Percentiles rank a stretch among this genome's conserved stretches.
phyloP scores from a whole-genome alignment of 2,888 invertebrate species.

The Synanthedon andrenaeformis region DNA sequence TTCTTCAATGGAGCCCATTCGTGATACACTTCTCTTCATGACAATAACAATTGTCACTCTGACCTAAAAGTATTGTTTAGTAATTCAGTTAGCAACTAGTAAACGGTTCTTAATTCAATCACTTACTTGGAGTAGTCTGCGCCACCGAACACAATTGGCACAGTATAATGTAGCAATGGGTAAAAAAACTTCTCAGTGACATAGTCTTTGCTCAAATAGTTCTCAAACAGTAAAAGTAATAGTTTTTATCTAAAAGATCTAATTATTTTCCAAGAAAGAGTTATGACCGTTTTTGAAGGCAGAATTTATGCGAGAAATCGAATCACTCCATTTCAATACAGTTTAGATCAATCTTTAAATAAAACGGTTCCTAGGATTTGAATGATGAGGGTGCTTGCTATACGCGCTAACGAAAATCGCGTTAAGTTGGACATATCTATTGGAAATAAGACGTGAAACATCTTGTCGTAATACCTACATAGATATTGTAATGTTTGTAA shows the following conservation, averaged over 20 bases:
- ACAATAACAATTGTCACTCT: no score
- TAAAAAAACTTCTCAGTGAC: conserved; percentile 46
- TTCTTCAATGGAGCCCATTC: no score
- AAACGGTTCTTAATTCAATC: neutral
- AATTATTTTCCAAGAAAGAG: conserved; percentile 32
- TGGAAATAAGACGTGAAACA: neutral
- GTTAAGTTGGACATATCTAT: conserved; percentile 32
- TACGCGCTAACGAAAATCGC: conserved; percentile 25
- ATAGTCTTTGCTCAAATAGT: conserved; percentile 37
- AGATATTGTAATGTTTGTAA: neutral
- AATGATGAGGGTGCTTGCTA: conserved; percentile 19
- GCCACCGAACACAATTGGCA: conserved; percentile 78
- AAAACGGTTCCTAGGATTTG: conserved; percentile 23
- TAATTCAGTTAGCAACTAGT: no score
- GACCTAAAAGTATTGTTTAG: no score
- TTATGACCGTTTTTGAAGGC: conserved; percentile 26
- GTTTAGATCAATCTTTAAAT: conserved; percentile 24
- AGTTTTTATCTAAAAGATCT: conserved; percentile 31
- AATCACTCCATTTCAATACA: conserved; percentile 38
- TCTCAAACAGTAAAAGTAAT: conserved; percentile 55
- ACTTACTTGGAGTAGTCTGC: conserved; percentile 69
- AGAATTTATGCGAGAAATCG: conserved; percentile 21
- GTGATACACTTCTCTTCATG: no score
- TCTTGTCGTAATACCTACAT: neutral
- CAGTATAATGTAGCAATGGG: conserved; percentile 66